Percentiles rank a stretch among this genome's conserved stretches.
These are phyloP conservation scores for Lepilemur septentrionalis DNA, from an alignment of 2,797 vertebrate species.

Conservation along the genomic window DNA sequence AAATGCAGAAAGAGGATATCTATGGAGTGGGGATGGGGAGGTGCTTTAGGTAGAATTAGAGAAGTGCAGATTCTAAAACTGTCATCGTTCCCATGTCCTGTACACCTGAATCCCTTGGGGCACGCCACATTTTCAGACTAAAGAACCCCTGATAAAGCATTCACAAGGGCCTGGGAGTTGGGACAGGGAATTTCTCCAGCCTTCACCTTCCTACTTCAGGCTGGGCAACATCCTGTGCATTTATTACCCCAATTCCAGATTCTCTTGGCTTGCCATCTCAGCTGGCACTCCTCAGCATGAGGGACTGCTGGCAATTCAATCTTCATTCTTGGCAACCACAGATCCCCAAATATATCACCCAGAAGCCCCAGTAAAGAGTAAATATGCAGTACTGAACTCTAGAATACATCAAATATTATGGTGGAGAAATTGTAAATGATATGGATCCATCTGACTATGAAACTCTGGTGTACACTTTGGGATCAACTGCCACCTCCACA, in stretches of 20 bases:
- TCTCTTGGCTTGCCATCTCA: neutral
- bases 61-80: neutral
- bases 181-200: neutral
- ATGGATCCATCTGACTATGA: neutral
- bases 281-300: neutral
- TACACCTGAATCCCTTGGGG: neutral
- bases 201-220: neutral
- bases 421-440: neutral
- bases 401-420: neutral
- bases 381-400: neutral
- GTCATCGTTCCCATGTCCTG: neutral
- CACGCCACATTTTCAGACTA: neutral
- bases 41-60: neutral
- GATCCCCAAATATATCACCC: neutral
- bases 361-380: neutral
- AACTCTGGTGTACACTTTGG: neutral
- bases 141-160: neutral
- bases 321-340: neutral
- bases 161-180: neutral
- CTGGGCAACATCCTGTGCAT: neutral
- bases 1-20: neutral
- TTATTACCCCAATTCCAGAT: neutral
- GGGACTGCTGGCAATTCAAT: neutral
- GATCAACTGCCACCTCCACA: neutral
- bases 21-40: fast-evolving